Conservation (phyloP, 2,113 vertebrate species). For the Peromyscus polionotus region DNA sequence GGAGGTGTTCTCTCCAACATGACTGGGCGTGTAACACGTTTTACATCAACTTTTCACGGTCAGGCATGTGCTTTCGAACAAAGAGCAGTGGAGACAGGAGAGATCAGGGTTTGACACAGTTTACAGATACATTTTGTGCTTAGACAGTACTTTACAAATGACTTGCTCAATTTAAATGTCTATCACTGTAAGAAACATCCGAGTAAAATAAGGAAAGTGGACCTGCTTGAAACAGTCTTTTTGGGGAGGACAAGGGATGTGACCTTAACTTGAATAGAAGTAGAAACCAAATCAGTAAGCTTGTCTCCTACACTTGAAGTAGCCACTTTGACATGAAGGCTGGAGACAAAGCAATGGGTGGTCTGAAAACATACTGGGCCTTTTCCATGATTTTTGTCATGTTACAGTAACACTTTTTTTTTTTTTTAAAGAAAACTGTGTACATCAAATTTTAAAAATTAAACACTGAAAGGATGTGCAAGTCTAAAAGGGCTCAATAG, state of each 20-base stretch:
- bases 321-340: slow-evolving; percentile 75
- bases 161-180: slow-evolving; percentile 79
- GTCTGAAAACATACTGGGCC: slow-evolving; percentile 56
- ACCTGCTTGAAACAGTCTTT: slow-evolving; percentile 76
- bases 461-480: slow-evolving; percentile 83
- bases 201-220: slow-evolving; percentile 70
- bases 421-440: slow-evolving; percentile 77
- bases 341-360: slow-evolving; percentile 77
- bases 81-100: slow-evolving; percentile 74
- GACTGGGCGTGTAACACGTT: slow-evolving; percentile 76
- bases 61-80: slow-evolving; percentile 81
- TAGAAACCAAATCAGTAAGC: slow-evolving; percentile 72
- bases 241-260: background rate
- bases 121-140: slow-evolving; percentile 83
- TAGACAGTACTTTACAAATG: slow-evolving; percentile 84
- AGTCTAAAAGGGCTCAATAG: slow-evolving; percentile 79
- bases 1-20: slow-evolving; percentile 68
- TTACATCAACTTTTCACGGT: slow-evolving; percentile 79
- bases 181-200: slow-evolving; percentile 66
- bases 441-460: slow-evolving; percentile 67
- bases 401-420: slow-evolving; percentile 80
- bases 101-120: slow-evolving; percentile 70
- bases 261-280: slow-evolving; percentile 61
- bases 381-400: slow-evolving; percentile 72
- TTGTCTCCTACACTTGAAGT: slow-evolving; percentile 63